Percentiles rank a stretch among this genome's conserved stretches.
Conservation (phyloP, 2,888 invertebrate species). For the Caenorhabditis becei region DNA sequence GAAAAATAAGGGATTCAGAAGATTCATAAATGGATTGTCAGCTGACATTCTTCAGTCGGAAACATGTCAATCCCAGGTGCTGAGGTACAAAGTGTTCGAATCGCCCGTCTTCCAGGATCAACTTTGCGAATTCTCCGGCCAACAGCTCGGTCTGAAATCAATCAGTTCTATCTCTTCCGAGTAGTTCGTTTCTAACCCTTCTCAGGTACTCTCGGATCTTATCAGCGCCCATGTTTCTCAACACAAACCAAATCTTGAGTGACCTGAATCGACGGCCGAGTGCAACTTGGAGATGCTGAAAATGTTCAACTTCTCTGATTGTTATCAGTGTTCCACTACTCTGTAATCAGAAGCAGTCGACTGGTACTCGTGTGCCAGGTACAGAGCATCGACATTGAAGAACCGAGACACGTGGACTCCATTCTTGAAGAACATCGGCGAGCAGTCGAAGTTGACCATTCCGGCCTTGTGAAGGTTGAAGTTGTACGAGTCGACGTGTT, state of each 20-base stretch:
- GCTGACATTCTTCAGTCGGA: constrained; percentile 87
- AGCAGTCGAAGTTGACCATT: constrained; percentile 99
- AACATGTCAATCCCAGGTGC: constrained; percentile 94
- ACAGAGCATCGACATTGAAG: constrained; percentile 97
- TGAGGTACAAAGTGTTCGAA: constrained; percentile 92
- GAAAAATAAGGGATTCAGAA: constrained; percentile 35
- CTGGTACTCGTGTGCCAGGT: constrained; percentile 97
- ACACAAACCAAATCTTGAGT: constrained; percentile 96
- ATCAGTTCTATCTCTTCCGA: not conserved
- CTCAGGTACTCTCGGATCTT: constrained; percentile 94
- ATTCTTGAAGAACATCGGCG: constrained; percentile 95
- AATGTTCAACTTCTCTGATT: not conserved
- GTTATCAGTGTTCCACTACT: constrained; percentile 50
- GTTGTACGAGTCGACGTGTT: constrained; percentile 93
- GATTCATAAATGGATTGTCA: too few species aligned
- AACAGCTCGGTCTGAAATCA: constrained; percentile 84
- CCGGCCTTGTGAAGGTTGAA: constrained; percentile 99
- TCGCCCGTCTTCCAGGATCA: constrained; percentile 87
- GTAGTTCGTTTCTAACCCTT: constrained; percentile 82
- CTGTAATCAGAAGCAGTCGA: constrained; percentile 85
- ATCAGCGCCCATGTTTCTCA: constrained; percentile 93
- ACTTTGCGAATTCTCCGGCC: constrained; percentile 88
- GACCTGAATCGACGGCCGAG: constrained; percentile 95
- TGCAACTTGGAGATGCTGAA: constrained; percentile 84
- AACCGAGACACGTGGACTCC: constrained; percentile 94